phyloP scores from a whole-genome alignment of 53 echinoderm and acorn worm genomes.

The Holothuria scabra region DNA sequence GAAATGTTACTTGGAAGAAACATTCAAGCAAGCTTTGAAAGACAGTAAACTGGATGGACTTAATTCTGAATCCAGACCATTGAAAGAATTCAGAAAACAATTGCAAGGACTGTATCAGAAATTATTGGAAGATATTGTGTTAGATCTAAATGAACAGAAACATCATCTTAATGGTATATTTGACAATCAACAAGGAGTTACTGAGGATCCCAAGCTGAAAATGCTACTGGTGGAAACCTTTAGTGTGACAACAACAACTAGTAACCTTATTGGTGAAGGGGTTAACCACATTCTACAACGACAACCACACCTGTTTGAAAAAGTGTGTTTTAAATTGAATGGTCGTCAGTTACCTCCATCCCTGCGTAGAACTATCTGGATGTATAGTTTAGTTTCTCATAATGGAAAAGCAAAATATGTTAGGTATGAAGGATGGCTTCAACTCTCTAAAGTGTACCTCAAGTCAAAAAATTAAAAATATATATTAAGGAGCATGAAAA shows the following conservation, averaged over 20 bases:
- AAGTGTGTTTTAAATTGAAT: neutral
- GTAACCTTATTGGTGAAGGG: slow-evolving; percentile 6
- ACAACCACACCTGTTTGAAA: neutral
- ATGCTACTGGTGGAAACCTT: neutral
- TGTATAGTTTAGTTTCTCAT: neutral
- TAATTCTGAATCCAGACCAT: neutral
- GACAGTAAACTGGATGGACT: slow-evolving; percentile 7
- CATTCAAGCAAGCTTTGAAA: neutral
- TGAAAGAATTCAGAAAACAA: slow-evolving; percentile 1
- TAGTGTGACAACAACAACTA: neutral
- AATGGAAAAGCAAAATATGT: neutral
- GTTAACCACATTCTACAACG: slow-evolving; percentile 19
- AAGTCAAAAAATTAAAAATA: no score
- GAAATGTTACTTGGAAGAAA: neutral
- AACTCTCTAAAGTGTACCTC: no score
- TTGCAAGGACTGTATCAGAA: slow-evolving; percentile 1
- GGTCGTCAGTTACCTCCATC: slow-evolving; percentile 8
- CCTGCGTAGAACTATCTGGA: slow-evolving; percentile 9
- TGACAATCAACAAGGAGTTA: neutral
- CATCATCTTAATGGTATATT: no score
- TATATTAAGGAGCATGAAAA: no score
- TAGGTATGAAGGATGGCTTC: neutral
- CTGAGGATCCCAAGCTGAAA: neutral
- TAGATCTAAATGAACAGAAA: neutral
- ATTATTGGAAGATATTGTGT: neutral